These are phyloP conservation scores for Sphaerophoria rueppellii DNA, from an alignment of 2,888 invertebrate species.

Conservation along the genomic window DNA sequence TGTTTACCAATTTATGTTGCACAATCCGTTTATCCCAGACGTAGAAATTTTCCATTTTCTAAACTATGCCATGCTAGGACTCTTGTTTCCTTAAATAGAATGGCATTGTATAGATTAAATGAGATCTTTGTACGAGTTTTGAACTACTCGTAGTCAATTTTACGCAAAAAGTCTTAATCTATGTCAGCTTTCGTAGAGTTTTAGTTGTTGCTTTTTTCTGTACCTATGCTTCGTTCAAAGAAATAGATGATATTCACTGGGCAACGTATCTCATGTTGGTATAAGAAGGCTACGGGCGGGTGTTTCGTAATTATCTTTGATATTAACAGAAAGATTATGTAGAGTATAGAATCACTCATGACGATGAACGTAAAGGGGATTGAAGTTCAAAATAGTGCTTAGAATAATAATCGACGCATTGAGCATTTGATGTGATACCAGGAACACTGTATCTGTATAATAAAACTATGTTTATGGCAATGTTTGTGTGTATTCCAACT, in stretches of 20 bases:
- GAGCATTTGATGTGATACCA: no score
- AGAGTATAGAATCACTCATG: no score
- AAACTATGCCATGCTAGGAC: conserved; percentile 30
- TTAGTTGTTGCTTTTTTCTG: conserved; percentile 1
- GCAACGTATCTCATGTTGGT: not conserved
- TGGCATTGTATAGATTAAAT: conserved; percentile 54
- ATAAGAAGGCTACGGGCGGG: not conserved
- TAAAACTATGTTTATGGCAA: no score
- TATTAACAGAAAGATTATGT: not conserved
- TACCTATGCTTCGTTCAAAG: not conserved
- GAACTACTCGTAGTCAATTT: conserved; percentile 40
- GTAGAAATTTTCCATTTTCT: conserved; percentile 47
- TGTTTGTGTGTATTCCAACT: no score
- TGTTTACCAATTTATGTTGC: conserved; percentile 64
- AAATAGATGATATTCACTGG: conserved; percentile 1
- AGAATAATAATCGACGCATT: no score
- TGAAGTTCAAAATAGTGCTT: no score
- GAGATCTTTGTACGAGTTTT: conserved; percentile 46
- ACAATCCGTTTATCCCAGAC: conserved; percentile 61
- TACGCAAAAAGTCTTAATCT: conserved; percentile 52
- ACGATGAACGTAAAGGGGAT: no score
- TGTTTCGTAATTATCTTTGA: not conserved
- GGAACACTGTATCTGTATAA: no score
- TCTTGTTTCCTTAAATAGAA: conserved; percentile 34
- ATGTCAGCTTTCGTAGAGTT: conserved; percentile 30